These are phyloP conservation scores for Belonocnema kinseyi DNA, from an alignment of 1,140 invertebrate species.

Conservation along the genomic window DNA sequence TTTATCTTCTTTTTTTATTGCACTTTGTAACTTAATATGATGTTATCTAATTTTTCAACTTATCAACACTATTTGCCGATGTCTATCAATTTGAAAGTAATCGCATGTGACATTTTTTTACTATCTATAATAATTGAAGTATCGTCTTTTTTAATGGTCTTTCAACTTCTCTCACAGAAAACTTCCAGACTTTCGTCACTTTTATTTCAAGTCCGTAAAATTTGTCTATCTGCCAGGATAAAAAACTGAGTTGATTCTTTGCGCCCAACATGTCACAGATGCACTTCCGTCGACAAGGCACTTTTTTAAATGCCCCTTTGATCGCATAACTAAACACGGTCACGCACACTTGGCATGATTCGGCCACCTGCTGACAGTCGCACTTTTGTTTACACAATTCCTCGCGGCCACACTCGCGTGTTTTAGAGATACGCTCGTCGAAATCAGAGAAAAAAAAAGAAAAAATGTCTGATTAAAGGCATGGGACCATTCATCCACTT, in stretches of 20 bases:
- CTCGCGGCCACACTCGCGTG: slow-evolving; percentile 39
- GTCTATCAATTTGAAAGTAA: no score
- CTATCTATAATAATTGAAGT: no score
- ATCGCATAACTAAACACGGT: slow-evolving; percentile 39
- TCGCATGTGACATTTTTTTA: no score
- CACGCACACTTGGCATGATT: slow-evolving; percentile 53
- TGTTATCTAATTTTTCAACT: no score
- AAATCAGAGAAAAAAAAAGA: slow-evolving; percentile 33
- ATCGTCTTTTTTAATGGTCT: no score
- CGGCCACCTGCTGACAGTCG: slow-evolving; percentile 63
- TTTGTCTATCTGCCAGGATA: neutral
- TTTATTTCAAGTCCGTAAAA: no score
- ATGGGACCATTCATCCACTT: slow-evolving; percentile 21
- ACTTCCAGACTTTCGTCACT: no score
- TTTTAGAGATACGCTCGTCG: neutral
- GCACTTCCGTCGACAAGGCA: neutral
- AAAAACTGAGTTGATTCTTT: neutral
- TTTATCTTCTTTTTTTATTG: no score
- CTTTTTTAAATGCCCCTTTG: slow-evolving; percentile 34
- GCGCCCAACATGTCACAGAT: neutral
- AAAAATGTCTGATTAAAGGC: slow-evolving; percentile 13
- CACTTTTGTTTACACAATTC: slow-evolving; percentile 64
- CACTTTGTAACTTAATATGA: no score
- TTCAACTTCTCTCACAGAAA: no score
- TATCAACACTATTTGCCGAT: no score